Evolutionary conservation across 2,797 vertebrate species (phyloP).

Genomic region (Pyrocephalus nanus): DNA sequence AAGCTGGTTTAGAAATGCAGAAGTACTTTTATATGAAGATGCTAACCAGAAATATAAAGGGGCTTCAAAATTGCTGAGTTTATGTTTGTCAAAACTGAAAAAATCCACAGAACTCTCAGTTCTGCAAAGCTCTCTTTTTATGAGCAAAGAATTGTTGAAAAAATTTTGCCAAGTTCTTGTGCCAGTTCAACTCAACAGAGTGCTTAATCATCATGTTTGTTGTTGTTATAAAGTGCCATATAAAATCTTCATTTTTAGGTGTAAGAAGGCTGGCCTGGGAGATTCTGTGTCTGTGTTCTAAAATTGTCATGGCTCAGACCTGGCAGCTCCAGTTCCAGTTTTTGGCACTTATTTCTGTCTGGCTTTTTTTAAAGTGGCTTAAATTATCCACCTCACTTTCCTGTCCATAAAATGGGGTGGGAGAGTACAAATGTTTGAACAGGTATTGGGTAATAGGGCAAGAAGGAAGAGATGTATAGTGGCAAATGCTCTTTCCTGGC

Average conservation of each 20-base stretch:
- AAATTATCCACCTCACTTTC: background rate
- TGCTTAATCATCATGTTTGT: constrained; percentile 27
- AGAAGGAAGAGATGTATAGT: background rate
- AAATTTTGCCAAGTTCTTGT: background rate
- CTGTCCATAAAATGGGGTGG: background rate
- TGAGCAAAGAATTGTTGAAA: background rate
- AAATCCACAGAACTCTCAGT: background rate
- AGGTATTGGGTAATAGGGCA: background rate
- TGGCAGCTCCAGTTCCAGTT: background rate
- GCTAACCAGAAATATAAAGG: background rate
- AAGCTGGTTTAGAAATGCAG: background rate
- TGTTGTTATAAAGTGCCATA: constrained; percentile 15
- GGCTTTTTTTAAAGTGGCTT: background rate
- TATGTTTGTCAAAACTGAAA: background rate
- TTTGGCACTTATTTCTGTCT: constrained; percentile 49
- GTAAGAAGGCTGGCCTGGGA: background rate
- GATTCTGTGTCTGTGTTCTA: constrained; percentile 15
- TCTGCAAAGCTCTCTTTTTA: background rate
- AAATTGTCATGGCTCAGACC: constrained; percentile 17
- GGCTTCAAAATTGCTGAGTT: background rate
- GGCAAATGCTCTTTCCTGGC: constrained; percentile 60
- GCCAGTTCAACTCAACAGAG: background rate
- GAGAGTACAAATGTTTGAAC: background rate
- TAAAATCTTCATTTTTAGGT: background rate
- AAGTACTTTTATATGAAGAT: background rate